Conservation (phyloP, 2,113 vertebrate genomes). For the Arizona elegans region DNA sequence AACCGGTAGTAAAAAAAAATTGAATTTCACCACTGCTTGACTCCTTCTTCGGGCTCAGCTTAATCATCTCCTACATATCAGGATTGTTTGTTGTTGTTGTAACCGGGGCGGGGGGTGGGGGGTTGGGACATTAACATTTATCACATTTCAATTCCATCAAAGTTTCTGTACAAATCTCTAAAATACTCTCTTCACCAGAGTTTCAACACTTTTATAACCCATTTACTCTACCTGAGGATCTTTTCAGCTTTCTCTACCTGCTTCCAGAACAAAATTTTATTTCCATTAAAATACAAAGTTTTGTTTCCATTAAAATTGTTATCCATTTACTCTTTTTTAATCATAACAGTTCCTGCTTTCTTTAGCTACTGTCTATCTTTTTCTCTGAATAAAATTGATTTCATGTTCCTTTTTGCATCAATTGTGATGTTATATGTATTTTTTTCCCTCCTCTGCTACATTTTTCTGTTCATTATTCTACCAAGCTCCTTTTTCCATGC, state of each 20-base stretch:
- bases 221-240: not conserved
- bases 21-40: not conserved
- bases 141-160: not conserved
- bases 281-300: not conserved
- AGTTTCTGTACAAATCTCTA: not conserved
- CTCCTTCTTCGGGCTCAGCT: not conserved
- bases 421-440: not conserved
- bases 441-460: not conserved
- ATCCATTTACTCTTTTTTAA: not conserved
- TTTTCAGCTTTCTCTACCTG: not conserved
- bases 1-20: too few relatives aligned
- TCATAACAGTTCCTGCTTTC: not conserved
- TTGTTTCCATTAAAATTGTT: not conserved
- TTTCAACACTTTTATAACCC: not conserved
- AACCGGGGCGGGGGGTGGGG: not conserved
- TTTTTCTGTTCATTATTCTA: not conserved
- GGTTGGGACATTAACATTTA: not conserved
- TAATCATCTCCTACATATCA: not conserved
- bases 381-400: not conserved
- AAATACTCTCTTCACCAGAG: not conserved
- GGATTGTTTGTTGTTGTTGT: not conserved
- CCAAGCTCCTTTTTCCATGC: not conserved
- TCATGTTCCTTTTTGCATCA: not conserved
- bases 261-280: not conserved
- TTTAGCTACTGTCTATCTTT: not conserved